These are phyloP conservation scores for Siniperca undulata DNA, from an alignment of 2,797 vertebrate species.

Conservation along the genomic window DNA sequence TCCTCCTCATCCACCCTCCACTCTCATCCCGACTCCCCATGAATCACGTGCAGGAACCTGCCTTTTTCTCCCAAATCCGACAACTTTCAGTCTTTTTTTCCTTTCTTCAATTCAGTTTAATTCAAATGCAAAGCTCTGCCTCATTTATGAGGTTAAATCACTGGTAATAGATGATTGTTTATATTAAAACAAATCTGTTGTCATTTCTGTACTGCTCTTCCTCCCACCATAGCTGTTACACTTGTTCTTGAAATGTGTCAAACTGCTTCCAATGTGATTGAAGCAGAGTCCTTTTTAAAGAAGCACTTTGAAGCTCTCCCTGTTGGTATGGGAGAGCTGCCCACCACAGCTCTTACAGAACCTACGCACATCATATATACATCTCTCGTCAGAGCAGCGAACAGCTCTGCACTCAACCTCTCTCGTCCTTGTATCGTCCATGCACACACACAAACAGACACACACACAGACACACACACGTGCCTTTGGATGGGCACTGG, in stretches of 20 bases:
- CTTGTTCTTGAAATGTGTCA: constrained; percentile 50
- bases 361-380: constrained; percentile 68
- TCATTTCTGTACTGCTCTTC: constrained; percentile 19
- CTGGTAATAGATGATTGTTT: not conserved
- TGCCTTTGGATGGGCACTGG: constrained; percentile 20
- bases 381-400: constrained; percentile 36
- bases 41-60: constrained; percentile 14
- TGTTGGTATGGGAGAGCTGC: constrained; percentile 59
- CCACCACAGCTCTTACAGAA: constrained; percentile 66
- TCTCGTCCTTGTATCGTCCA: constrained; percentile 33
- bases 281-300: constrained; percentile 60
- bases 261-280: constrained; percentile 53
- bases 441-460: constrained; percentile 18
- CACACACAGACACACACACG: not conserved
- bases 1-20: constrained; percentile 45
- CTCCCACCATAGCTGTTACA: constrained; percentile 16
- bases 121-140: not conserved
- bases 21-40: constrained; percentile 14
- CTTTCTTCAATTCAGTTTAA: not conserved
- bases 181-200: not conserved
- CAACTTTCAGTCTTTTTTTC: not conserved
- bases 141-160: not conserved
- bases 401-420: constrained; percentile 50
- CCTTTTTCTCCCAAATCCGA: constrained; percentile 11
- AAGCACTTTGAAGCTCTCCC: constrained; percentile 67